Conservation (phyloP, 2,113 vertebrate species). For the Theristicus caerulescens region DNA sequence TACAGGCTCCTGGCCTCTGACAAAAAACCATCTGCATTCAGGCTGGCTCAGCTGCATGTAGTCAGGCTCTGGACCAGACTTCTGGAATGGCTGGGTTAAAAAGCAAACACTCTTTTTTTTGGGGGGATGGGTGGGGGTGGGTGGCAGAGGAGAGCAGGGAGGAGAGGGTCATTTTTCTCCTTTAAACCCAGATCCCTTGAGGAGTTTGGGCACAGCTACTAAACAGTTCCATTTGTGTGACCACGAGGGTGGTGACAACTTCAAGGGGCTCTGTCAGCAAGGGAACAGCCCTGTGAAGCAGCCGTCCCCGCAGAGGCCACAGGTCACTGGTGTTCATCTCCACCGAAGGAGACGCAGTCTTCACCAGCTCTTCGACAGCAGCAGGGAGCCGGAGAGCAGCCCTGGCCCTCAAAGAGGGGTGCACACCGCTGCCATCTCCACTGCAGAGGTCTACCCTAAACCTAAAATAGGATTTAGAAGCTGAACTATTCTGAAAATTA, state of each 20-base stretch:
- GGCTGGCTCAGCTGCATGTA: neutral
- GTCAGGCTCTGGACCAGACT: neutral
- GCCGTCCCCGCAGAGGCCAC: neutral
- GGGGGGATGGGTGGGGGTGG: too few species aligned
- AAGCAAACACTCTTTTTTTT: neutral
- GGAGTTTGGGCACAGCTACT: neutral
- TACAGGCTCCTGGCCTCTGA: neutral
- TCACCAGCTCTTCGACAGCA: neutral
- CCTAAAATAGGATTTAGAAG: neutral
- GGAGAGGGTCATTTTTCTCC: neutral
- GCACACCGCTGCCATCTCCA: rapidly evolving
- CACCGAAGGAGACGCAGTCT: neutral
- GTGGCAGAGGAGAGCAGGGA: too few species aligned
- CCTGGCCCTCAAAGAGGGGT: rapidly evolving
- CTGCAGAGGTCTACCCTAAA: neutral
- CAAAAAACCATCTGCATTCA: neutral
- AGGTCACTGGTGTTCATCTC: neutral
- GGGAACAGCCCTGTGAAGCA: too few species aligned
- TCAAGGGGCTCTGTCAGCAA: rapidly evolving
- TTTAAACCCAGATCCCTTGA: neutral
- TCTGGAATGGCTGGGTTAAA: neutral
- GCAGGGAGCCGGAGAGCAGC: neutral
- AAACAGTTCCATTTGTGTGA: neutral
- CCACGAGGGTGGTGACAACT: neutral
- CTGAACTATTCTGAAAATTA: neutral